Conservation (phyloP, 2,797 vertebrate species). For the Poeciliopsis paucimaculata region DNA sequence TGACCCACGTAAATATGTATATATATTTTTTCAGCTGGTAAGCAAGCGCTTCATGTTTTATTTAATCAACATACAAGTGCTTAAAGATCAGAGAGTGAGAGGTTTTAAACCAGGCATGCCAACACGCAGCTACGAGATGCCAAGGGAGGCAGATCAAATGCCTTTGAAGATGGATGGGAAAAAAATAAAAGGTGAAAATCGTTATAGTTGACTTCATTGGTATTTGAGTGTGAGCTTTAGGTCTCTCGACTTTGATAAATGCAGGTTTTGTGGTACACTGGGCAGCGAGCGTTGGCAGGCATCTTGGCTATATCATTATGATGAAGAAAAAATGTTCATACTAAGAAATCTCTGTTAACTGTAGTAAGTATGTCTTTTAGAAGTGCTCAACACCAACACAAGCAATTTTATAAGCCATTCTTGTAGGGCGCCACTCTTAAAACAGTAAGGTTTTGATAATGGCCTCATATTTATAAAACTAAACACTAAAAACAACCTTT, state of each 20-base stretch:
- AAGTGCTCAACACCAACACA: not conserved
- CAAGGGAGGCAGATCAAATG: slow-evolving; percentile 77
- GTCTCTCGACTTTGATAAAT: slow-evolving; percentile 49
- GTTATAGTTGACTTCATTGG: slow-evolving; percentile 67
- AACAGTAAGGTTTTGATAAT: not conserved
- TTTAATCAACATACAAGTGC: slow-evolving; percentile 72
- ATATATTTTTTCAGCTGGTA: slow-evolving; percentile 50
- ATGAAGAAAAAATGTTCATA: slow-evolving; percentile 26
- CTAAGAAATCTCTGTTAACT: slow-evolving; percentile 21
- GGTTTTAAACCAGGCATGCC: slow-evolving; percentile 71
- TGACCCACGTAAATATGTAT: slow-evolving; percentile 69
- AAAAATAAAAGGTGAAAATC: slow-evolving; percentile 68
- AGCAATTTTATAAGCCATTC: slow-evolving; percentile 7
- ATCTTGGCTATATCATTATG: slow-evolving; percentile 38
- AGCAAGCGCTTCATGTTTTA: slow-evolving; percentile 75
- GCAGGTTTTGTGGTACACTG: slow-evolving; percentile 33
- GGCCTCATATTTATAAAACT: not conserved
- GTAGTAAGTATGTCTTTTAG: not conserved
- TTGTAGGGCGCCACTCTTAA: not conserved
- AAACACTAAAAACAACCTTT: not conserved
- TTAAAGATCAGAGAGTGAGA: slow-evolving; percentile 73
- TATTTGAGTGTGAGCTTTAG: slow-evolving; percentile 64
- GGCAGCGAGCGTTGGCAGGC: slow-evolving; percentile 23
- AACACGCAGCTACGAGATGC: slow-evolving; percentile 69
- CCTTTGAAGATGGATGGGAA: slow-evolving; percentile 71